phyloP scores from a whole-genome alignment of 2,888 invertebrate species.

The Thereva nobilitata region DNA sequence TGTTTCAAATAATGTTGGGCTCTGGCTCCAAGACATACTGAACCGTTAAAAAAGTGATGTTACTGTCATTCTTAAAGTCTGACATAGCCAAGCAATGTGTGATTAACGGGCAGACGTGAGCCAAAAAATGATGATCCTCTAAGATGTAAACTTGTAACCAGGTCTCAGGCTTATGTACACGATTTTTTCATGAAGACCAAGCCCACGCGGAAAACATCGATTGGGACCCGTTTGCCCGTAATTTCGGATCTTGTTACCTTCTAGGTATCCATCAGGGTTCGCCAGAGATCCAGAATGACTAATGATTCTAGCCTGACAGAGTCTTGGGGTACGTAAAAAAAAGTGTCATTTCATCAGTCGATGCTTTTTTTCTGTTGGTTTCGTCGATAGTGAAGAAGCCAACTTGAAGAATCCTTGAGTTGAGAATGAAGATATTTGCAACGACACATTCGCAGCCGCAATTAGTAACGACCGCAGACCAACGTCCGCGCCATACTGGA shows the following conservation, averaged over 20 bases:
- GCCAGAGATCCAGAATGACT: too few relatives aligned
- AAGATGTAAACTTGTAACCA: slow-evolving; percentile 1
- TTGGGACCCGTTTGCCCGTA: slow-evolving; percentile 7
- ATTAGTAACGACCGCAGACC: too few relatives aligned
- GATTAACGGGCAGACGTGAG: slow-evolving; percentile 20
- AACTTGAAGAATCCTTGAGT: too few relatives aligned
- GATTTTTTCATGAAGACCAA: neutral
- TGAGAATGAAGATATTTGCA: too few relatives aligned
- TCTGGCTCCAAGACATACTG: slow-evolving; percentile 9
- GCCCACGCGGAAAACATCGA: slow-evolving; percentile 23
- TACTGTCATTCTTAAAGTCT: slow-evolving; percentile 29
- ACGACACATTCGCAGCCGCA: too few relatives aligned
- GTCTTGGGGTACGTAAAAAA: too few relatives aligned
- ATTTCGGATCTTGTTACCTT: slow-evolving; percentile 10
- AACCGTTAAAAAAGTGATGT: slow-evolving; percentile 30
- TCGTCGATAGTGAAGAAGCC: too few relatives aligned
- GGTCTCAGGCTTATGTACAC: neutral
- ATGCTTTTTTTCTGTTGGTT: too few relatives aligned
- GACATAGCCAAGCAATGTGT: slow-evolving; percentile 20
- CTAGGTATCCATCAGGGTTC: slow-evolving; percentile 1
- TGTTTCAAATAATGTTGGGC: slow-evolving; percentile 3
- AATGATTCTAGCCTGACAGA: too few relatives aligned
- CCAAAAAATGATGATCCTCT: slow-evolving; percentile 8
- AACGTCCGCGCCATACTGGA: too few relatives aligned
- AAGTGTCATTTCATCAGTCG: too few relatives aligned